Evolutionary conservation across 2,888 invertebrate genomes (phyloP).

Genomic region (Heteromurus nitidus): DNA sequence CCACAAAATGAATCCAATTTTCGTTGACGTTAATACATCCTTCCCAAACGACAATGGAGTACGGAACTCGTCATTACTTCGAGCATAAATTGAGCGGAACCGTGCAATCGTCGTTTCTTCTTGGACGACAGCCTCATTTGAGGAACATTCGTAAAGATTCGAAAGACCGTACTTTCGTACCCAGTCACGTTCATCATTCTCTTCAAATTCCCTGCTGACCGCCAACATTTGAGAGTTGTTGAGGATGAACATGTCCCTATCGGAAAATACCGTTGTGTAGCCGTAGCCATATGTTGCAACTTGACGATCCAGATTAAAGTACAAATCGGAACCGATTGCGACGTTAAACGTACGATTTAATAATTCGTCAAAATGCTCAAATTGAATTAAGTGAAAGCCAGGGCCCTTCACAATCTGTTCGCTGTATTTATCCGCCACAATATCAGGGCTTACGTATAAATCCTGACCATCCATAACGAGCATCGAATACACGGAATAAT

Average conservation of each 20-base stretch:
- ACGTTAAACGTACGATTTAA: too few species aligned
- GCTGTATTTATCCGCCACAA: neutral
- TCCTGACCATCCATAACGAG: neutral
- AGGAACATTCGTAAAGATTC: neutral
- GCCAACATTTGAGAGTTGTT: neutral
- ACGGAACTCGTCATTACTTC: neutral
- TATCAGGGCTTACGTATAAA: neutral
- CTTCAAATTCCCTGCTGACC: neutral
- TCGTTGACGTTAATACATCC: neutral
- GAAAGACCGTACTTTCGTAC: neutral
- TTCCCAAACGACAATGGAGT: slow-evolving; percentile 3
- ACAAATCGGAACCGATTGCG: too few species aligned
- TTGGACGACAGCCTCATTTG: neutral
- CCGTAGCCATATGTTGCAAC: neutral
- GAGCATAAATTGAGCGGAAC: slow-evolving; percentile 72
- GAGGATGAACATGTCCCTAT: neutral
- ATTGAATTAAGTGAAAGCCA: neutral
- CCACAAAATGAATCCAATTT: neutral
- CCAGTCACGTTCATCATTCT: neutral
- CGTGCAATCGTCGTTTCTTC: neutral
- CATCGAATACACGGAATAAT: neutral
- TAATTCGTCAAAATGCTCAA: too few species aligned
- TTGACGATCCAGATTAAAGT: neutral
- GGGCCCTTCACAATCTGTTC: neutral
- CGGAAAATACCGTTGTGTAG: neutral